These are phyloP conservation scores for Zootermopsis nevadensis DNA, from an alignment of 2,888 invertebrate species.

Conservation along the genomic window DNA sequence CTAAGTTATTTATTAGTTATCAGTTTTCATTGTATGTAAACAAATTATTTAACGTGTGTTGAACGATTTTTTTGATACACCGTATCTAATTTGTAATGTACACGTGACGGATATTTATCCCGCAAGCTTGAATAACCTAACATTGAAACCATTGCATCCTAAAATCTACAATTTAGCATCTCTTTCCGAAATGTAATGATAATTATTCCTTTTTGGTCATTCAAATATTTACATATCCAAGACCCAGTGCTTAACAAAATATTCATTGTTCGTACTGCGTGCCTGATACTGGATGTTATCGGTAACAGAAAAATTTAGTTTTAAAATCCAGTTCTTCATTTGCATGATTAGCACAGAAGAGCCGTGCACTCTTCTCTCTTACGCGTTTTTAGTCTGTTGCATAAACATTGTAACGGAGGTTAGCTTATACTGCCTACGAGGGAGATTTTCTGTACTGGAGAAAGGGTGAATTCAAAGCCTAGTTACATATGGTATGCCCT, in stretches of 20 bases:
- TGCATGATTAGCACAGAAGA: neutral
- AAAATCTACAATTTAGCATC: neutral
- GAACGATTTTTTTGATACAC: too few relatives aligned
- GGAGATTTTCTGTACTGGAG: neutral
- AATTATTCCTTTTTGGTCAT: neutral
- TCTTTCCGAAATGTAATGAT: neutral
- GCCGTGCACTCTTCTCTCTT: neutral
- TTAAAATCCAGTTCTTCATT: slow-evolving; percentile 8
- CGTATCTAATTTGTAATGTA: too few relatives aligned
- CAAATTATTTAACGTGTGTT: too few relatives aligned
- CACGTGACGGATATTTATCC: too few relatives aligned
- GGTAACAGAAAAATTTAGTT: neutral
- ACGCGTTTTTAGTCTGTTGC: neutral
- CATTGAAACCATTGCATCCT: neutral
- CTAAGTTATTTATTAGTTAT: too few relatives aligned
- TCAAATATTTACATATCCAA: neutral
- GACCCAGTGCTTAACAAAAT: neutral
- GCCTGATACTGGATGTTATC: neutral
- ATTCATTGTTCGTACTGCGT: too few relatives aligned
- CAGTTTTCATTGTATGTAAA: too few relatives aligned
- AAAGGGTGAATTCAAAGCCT: neutral
- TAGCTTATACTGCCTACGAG: neutral
- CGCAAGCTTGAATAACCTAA: too few relatives aligned
- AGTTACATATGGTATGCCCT: neutral
- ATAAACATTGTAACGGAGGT: neutral